Evolutionary conservation across 2,113 vertebrate genomes (phyloP).

Genomic region (Notothenia rossii): DNA sequence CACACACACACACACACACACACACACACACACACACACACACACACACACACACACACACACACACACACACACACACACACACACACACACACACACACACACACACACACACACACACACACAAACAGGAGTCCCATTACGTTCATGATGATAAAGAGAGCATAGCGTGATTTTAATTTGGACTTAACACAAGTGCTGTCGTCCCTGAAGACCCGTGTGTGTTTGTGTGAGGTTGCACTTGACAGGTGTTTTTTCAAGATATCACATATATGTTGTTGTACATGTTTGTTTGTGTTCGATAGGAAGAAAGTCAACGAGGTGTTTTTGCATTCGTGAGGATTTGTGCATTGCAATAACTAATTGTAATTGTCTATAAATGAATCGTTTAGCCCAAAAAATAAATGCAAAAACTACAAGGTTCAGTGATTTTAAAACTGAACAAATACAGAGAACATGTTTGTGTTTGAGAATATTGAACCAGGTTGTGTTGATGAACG

Average conservation of each 20-base stretch:
- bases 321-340: neutral
- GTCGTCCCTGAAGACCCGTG: neutral
- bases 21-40: too few relatives aligned
- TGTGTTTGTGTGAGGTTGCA: neutral
- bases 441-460: neutral
- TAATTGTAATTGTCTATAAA: neutral
- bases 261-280: neutral
- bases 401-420: neutral
- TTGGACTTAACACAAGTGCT: neutral
- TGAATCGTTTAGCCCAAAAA: neutral
- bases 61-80: neutral
- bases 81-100: neutral
- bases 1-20: too few relatives aligned
- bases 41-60: constrained; percentile 4
- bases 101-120: neutral
- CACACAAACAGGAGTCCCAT: neutral
- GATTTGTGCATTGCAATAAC: neutral
- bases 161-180: constrained; percentile 16
- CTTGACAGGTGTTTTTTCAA: neutral
- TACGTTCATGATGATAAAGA: neutral
- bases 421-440: neutral
- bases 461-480: neutral
- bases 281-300: neutral
- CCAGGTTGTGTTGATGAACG: neutral
- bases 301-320: neutral